These are phyloP conservation scores for Lineus longissimus DNA, from an alignment of 1,140 invertebrate genomes.

Conservation along the genomic window DNA sequence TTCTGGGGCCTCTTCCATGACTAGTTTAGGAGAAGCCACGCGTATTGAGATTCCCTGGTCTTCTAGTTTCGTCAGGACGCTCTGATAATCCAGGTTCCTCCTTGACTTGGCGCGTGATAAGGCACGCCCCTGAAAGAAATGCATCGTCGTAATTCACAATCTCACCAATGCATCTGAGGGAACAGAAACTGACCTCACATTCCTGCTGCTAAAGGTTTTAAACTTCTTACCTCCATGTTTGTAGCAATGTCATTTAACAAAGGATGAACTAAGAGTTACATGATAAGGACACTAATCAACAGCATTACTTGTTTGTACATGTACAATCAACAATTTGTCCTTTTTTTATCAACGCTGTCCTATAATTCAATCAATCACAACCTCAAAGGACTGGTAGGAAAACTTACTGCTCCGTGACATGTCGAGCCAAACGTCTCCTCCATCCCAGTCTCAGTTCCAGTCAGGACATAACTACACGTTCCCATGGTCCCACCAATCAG, in stretches of 20 bases:
- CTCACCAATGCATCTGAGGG: neutral
- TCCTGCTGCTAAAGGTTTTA: neutral
- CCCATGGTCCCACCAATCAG: constrained; percentile 99
- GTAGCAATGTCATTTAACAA: neutral
- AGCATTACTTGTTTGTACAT: no score
- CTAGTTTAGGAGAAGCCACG: constrained; percentile 97
- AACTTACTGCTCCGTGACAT: constrained; percentile 95
- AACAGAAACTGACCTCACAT: neutral
- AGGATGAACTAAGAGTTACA: no score
- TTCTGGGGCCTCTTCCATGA: constrained; percentile 99
- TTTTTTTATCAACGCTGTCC: no score
- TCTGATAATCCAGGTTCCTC: constrained; percentile 88
- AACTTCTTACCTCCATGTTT: neutral
- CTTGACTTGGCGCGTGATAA: constrained; percentile 95
- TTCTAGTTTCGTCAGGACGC: constrained; percentile 82
- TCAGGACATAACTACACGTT: constrained; percentile 98
- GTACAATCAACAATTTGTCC: no score
- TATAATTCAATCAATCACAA: no score
- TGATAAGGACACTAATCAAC: no score
- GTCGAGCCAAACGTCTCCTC: constrained; percentile 98
- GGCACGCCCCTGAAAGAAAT: constrained; percentile 77
- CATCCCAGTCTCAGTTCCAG: constrained; percentile 96
- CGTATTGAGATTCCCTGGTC: constrained; percentile 93
- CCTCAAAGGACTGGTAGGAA: neutral
- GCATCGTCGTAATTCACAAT: no score